Conservation (phyloP, 2,113 vertebrate species). For the Oceanites oceanicus region DNA sequence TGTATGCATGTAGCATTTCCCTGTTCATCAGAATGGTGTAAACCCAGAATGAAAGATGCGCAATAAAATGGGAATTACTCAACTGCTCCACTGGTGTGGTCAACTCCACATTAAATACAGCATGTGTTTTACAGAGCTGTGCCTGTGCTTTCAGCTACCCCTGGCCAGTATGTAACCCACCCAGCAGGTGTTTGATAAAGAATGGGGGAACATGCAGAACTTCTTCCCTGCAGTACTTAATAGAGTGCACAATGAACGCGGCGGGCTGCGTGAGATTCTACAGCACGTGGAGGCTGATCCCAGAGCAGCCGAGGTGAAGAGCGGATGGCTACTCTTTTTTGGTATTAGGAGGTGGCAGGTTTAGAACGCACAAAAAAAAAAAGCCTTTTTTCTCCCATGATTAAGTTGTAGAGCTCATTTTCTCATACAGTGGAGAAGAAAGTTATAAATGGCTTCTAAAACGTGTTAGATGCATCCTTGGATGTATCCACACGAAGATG, state of each 20-base stretch:
- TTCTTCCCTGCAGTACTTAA: background rate
- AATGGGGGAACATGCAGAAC: background rate
- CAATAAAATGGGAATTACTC: background rate
- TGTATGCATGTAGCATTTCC: background rate
- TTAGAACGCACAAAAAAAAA: background rate
- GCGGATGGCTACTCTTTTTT: rapidly evolving
- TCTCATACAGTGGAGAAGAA: background rate
- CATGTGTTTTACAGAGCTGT: background rate
- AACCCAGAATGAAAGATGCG: background rate
- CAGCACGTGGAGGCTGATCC: background rate
- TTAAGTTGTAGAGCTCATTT: background rate
- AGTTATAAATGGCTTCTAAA: background rate
- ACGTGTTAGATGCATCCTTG: background rate
- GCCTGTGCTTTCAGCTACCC: constrained; percentile 7
- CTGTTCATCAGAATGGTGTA: background rate
- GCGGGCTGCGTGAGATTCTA: rapidly evolving
- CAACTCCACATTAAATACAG: background rate
- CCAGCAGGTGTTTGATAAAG: background rate
- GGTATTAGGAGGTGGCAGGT: background rate
- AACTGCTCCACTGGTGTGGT: background rate
- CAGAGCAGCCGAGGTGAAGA: background rate
- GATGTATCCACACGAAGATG: background rate
- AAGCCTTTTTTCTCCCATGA: background rate
- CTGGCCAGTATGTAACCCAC: background rate
- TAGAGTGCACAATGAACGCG: background rate